phyloP scores from a whole-genome alignment of 2,113 vertebrate species.

The Amazona vittata region DNA sequence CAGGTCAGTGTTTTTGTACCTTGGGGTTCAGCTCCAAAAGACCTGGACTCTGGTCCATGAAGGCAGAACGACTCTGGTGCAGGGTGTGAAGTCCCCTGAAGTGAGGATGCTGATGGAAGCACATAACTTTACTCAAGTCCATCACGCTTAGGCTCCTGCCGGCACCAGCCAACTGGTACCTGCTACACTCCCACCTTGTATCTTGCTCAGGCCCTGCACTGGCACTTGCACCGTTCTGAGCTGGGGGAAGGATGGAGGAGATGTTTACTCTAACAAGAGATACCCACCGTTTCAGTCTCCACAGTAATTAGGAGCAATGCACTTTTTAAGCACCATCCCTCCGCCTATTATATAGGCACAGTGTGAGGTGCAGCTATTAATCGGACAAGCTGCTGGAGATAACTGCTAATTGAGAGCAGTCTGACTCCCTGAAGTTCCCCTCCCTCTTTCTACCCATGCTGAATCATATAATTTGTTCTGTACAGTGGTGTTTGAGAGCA shows the following conservation, averaged over 20 bases:
- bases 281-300: neutral
- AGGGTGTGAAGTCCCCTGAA: neutral
- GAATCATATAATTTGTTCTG: neutral
- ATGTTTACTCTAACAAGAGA: slow-evolving; percentile 1
- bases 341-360: neutral
- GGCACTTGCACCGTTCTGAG: neutral
- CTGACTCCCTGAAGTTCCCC: neutral
- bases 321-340: neutral
- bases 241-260: neutral
- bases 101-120: neutral
- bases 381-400: slow-evolving; percentile 40
- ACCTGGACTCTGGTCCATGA: neutral
- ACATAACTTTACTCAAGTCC: neutral
- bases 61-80: neutral
- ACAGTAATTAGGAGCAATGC: slow-evolving; percentile 6
- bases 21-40: neutral
- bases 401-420: slow-evolving; percentile 23
- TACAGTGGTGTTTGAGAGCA: neutral
- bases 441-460: neutral
- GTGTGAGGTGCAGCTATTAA: slow-evolving; percentile 38
- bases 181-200: neutral
- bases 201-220: rapidly evolving
- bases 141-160: neutral
- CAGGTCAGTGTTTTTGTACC: neutral
- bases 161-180: neutral